Conservation (phyloP, 2,113 vertebrate species). For the Mugil cephalus region DNA sequence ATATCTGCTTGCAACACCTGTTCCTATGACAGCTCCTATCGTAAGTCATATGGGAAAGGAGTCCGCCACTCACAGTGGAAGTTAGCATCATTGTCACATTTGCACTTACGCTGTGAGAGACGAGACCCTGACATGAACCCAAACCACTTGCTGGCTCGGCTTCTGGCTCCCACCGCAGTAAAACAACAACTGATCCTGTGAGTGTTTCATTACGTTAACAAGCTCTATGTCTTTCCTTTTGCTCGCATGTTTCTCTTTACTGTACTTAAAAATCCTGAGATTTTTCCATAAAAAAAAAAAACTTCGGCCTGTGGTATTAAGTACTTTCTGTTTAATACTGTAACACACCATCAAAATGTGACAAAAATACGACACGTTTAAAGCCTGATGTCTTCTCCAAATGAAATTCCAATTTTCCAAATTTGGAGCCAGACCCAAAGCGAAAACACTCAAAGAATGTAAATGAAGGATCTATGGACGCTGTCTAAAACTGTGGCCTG, state of each 20-base stretch:
- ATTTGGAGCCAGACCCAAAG: no score
- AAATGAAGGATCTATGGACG: no score
- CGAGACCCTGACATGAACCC: conserved; percentile 64
- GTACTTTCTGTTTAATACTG: neutral
- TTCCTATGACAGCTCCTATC: conserved; percentile 45
- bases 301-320: conserved; percentile 36
- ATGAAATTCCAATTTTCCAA: neutral
- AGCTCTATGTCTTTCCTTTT: conserved; percentile 23
- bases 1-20: conserved; percentile 46
- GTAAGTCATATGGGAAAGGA: conserved; percentile 45
- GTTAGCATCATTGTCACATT: conserved; percentile 71
- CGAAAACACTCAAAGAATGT: no score
- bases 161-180: conserved; percentile 52
- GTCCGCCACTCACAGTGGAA: conserved; percentile 42
- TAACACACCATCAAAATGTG: conserved; percentile 32
- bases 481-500: no score
- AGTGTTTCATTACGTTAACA: conserved; percentile 71
- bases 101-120: conserved; percentile 58
- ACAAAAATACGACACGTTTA: conserved; percentile 44
- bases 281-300: conserved; percentile 24
- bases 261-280: conserved; percentile 6
- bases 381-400: conserved; percentile 51
- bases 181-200: conserved; percentile 67
- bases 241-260: neutral
- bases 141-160: conserved; percentile 48